Percentiles rank a stretch among this genome's conserved stretches.
Evolutionary conservation across 1,140 invertebrate genomes (phyloP).

Genomic region (Leptinotarsa defecta): DNA sequence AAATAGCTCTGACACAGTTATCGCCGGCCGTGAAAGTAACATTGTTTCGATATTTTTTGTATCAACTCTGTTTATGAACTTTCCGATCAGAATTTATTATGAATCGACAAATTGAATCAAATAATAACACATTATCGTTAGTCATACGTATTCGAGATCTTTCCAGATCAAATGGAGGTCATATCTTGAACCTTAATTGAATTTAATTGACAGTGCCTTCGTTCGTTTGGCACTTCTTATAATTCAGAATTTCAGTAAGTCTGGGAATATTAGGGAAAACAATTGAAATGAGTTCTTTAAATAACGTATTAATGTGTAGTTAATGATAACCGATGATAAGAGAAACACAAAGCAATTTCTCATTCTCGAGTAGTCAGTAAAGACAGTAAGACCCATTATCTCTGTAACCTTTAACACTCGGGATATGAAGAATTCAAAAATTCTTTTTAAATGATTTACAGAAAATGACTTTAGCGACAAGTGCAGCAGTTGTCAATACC

Average conservation of each 20-base stretch:
- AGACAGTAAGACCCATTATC: slow-evolving; percentile 2
- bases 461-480: not conserved
- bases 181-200: slow-evolving; percentile 4
- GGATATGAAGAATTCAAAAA: slow-evolving; percentile 10
- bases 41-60: no score
- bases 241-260: not conserved
- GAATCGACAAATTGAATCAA: not conserved
- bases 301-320: slow-evolving; percentile 28
- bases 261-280: not conserved
- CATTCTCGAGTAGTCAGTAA: slow-evolving; percentile 13
- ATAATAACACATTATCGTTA: not conserved
- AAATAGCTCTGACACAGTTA: no score
- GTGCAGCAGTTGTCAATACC: not conserved
- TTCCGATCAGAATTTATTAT: not conserved
- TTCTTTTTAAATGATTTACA: not conserved
- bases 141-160: not conserved
- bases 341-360: slow-evolving; percentile 18
- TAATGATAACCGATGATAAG: slow-evolving; percentile 30
- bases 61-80: no score
- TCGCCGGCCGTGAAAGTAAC: no score
- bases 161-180: not conserved
- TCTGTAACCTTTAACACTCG: not conserved
- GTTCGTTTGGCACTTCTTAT: not conserved
- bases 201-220: not conserved
- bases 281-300: slow-evolving; percentile 1